Evolutionary conservation across 1,140 invertebrate species (phyloP).

Genomic region (Apis dorsata): DNA sequence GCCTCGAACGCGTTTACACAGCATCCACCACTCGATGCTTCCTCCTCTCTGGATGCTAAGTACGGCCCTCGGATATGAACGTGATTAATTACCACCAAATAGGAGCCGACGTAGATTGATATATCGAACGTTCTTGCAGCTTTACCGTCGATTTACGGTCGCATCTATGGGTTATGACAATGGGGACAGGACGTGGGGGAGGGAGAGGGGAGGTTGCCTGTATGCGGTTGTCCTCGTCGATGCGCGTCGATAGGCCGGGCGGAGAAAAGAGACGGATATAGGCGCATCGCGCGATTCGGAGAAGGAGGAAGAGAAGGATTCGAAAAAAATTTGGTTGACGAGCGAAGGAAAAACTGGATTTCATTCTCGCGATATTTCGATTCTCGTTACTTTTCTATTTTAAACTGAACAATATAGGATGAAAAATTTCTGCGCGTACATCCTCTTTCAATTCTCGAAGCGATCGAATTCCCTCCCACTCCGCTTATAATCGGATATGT

Average conservation of each 20-base stretch:
- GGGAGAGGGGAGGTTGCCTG: constrained; percentile 12
- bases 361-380: too few relatives aligned
- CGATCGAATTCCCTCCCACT: too few relatives aligned
- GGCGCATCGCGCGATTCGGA: not conserved
- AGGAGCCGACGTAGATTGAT: constrained; percentile 76
- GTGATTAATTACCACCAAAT: constrained; percentile 78
- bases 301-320: not conserved
- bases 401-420: too few relatives aligned
- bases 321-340: not conserved
- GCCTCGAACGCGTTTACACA: constrained; percentile 46
- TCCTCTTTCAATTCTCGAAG: too few relatives aligned
- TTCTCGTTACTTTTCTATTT: too few relatives aligned
- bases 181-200: constrained; percentile 58
- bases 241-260: constrained; percentile 50
- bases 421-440: too few relatives aligned
- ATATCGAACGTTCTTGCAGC: constrained; percentile 74
- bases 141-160: constrained; percentile 74
- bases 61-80: constrained; percentile 70
- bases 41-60: constrained; percentile 70
- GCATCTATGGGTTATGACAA: constrained; percentile 76
- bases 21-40: constrained; percentile 14
- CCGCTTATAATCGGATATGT: too few relatives aligned
- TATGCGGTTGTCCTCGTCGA: constrained; percentile 47
- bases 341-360: too few relatives aligned
- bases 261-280: constrained; percentile 19